Evolutionary conservation across 2,888 invertebrate genomes (phyloP).

Genomic region (Phyllotreta cruciferae): DNA sequence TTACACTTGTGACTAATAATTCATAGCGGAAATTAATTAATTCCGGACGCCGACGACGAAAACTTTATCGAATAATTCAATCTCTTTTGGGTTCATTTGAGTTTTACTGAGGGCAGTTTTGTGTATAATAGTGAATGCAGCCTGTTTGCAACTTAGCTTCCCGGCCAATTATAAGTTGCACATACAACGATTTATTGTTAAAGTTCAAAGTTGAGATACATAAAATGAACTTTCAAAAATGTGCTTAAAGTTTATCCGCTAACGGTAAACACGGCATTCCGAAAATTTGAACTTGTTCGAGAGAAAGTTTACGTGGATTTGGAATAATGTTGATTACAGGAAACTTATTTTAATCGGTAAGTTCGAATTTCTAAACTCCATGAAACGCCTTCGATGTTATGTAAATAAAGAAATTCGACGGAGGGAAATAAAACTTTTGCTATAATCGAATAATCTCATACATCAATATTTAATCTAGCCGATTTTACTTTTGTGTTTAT

Average conservation of each 20-base stretch:
- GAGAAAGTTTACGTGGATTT: too few relatives aligned
- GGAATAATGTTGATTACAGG: too few relatives aligned
- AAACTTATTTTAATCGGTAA: too few relatives aligned
- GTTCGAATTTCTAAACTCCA: too few relatives aligned
- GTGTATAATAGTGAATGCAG: constrained; percentile 12
- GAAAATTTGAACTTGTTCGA: background rate
- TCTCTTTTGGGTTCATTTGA: constrained; percentile 22
- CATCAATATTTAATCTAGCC: too few relatives aligned
- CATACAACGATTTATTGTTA: constrained; percentile 24
- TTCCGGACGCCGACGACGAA: constrained; percentile 12
- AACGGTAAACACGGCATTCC: background rate
- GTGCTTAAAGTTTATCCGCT: constrained; percentile 7
- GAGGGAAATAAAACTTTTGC: too few relatives aligned
- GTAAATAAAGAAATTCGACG: too few relatives aligned
- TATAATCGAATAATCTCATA: background rate
- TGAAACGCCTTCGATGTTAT: too few relatives aligned
- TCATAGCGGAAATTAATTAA: constrained; percentile 23
- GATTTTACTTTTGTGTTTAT: background rate
- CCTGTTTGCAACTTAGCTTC: constrained; percentile 7
- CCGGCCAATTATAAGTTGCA: constrained; percentile 23
- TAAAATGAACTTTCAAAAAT: constrained; percentile 17
- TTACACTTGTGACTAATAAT: constrained; percentile 22
- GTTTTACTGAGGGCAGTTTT: constrained; percentile 18
- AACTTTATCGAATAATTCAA: constrained; percentile 29
- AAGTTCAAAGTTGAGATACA: constrained; percentile 19